These are phyloP conservation scores for Globodera ellingtonae DNA, from an alignment of 1,140 invertebrate genomes.

Conservation along the genomic window DNA sequence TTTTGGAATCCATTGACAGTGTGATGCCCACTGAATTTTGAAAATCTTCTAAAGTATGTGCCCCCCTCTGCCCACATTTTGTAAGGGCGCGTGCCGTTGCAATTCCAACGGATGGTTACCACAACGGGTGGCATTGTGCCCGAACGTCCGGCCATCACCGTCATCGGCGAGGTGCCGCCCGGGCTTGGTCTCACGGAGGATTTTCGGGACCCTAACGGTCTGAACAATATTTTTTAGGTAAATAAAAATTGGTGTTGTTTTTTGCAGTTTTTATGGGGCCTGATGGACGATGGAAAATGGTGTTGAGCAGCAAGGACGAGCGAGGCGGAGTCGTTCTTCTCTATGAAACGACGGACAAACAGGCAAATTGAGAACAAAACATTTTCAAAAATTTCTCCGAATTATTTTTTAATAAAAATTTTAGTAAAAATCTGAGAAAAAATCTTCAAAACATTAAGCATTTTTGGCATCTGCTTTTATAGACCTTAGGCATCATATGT, in stretches of 20 bases:
- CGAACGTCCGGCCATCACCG: conserved; percentile 3
- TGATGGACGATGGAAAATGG: conserved; percentile 35
- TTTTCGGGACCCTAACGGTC: conserved; percentile 30
- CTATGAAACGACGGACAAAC: conserved; percentile 23
- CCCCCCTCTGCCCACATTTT: too few relatives aligned
- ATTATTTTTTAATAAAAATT: too few relatives aligned
- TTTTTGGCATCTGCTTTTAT: neutral
- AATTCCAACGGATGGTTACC: conserved; percentile 19
- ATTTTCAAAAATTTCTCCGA: neutral
- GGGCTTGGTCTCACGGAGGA: conserved; percentile 19
- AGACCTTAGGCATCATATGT: too few relatives aligned
- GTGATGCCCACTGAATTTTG: too few relatives aligned
- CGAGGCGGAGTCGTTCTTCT: conserved; percentile 28
- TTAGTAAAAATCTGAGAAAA: too few relatives aligned
- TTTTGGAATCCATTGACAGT: too few relatives aligned
- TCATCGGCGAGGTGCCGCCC: conserved; percentile 17
- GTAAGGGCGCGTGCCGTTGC: neutral
- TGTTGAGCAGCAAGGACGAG: conserved; percentile 27
- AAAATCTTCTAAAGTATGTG: too few relatives aligned
- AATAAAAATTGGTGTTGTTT: neutral
- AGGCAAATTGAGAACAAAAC: neutral
- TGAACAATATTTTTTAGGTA: neutral
- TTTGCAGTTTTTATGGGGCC: conserved; percentile 20
- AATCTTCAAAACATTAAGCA: too few relatives aligned
- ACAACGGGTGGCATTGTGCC: conserved; percentile 21